phyloP scores from a whole-genome alignment of 2,113 vertebrate genomes.

The Xiphophorus couchianus region DNA sequence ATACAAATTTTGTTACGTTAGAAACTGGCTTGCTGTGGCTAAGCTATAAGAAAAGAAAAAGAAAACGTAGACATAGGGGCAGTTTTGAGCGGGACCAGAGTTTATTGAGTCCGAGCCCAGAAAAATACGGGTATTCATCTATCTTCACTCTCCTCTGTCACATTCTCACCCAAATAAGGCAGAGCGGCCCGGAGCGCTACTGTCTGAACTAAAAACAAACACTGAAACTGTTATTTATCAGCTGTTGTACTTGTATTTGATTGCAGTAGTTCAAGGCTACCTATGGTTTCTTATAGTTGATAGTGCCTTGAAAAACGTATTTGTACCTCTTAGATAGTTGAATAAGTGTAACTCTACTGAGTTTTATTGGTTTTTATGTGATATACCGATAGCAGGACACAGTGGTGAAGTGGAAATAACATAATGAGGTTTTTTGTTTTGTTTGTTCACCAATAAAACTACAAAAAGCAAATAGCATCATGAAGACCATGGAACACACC shows the following conservation, averaged over 20 bases:
- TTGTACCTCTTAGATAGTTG: neutral
- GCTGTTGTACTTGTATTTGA: neutral
- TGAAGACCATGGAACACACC: neutral
- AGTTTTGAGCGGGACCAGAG: neutral
- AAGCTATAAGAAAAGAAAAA: neutral
- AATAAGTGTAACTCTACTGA: neutral
- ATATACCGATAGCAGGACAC: no score
- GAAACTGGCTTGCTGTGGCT: neutral
- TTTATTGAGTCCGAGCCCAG: neutral
- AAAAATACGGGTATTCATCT: neutral
- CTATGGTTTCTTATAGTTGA: neutral
- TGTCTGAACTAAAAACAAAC: neutral
- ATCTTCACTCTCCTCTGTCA: neutral
- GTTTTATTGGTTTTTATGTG: neutral
- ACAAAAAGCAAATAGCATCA: neutral
- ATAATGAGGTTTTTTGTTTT: no score
- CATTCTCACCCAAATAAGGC: neutral
- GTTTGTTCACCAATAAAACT: neutral
- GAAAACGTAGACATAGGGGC: neutral
- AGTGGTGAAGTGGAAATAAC: no score
- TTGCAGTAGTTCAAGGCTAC: neutral
- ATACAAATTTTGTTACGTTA: neutral
- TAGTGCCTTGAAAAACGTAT: neutral
- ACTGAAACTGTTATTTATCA: neutral
- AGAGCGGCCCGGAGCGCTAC: neutral